A percentile compares a stretch with the other conserved stretches of the same genome.
Evolutionary conservation across 2,113 vertebrate genomes (phyloP).

Genomic region (Eidolon helvum): DNA sequence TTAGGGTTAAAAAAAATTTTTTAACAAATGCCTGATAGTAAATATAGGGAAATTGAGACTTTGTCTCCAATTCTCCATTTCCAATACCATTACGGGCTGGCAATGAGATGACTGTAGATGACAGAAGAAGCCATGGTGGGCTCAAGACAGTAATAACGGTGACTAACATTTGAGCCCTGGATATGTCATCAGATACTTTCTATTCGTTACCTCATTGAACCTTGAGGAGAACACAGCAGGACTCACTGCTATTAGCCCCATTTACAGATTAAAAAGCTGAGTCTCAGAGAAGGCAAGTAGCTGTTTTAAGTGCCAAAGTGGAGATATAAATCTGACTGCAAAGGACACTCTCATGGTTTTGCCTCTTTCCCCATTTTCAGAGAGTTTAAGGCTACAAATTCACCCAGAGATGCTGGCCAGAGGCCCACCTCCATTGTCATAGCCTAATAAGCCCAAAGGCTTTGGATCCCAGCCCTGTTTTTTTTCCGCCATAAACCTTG

Average conservation of each 20-base stretch:
- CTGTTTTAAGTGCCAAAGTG: neutral
- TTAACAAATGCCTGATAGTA: neutral
- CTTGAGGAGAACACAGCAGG: neutral
- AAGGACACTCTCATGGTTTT: neutral
- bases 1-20: neutral
- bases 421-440: neutral
- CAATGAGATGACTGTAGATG: neutral
- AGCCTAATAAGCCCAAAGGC: neutral
- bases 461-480: neutral
- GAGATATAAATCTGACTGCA: neutral
- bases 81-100: neutral
- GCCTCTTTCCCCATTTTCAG: neutral
- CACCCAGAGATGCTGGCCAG: neutral
- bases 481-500: neutral
- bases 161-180: neutral
- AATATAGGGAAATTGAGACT: neutral
- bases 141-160: accelerated
- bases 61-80: too few species aligned
- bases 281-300: neutral
- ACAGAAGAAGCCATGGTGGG: neutral
- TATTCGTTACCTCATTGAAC: neutral
- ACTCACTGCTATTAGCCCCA: neutral
- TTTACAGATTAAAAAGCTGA: neutral
- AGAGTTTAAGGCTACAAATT: neutral
- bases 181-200: neutral